Evolutionary conservation across 2,113 vertebrate species (phyloP).

Genomic region (Oncorhynchus clarkii): DNA sequence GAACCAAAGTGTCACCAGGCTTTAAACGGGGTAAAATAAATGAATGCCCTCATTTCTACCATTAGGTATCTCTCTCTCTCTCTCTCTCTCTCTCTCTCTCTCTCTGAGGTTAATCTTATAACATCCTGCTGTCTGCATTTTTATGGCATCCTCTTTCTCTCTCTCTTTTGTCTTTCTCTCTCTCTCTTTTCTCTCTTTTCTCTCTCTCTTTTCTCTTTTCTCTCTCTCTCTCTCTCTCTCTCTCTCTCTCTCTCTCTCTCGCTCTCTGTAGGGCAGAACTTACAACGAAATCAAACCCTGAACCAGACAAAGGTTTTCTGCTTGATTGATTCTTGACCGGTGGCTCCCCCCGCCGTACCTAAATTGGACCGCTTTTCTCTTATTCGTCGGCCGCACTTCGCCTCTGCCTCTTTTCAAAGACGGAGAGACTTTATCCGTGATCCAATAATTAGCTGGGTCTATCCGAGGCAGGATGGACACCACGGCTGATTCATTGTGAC

Average conservation of each 20-base stretch:
- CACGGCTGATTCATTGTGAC: slow-evolving; percentile 75
- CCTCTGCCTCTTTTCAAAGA: slow-evolving; percentile 52
- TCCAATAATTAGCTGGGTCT: slow-evolving; percentile 77
- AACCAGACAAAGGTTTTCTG: slow-evolving; percentile 72
- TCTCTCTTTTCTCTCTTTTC: slow-evolving; percentile 21
- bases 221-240: slow-evolving; percentile 13
- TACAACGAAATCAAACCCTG: slow-evolving; percentile 54
- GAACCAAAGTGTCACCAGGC: neutral
- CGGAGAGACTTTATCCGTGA: slow-evolving; percentile 65
- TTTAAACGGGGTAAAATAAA: neutral
- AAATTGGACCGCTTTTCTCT: slow-evolving; percentile 55
- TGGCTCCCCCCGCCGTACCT: slow-evolving; percentile 54
- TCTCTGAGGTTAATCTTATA: slow-evolving; percentile 30
- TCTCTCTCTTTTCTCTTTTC: slow-evolving; percentile 16
- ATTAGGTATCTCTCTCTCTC: too few species aligned
- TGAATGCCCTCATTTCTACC: neutral
- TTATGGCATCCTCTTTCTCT: slow-evolving; percentile 35
- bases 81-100: neutral
- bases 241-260: slow-evolving; percentile 9
- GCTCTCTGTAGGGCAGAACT: slow-evolving; percentile 43
- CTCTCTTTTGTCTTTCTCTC: neutral
- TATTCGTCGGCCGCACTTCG: neutral
- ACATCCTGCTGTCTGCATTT: slow-evolving; percentile 66
- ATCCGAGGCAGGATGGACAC: slow-evolving; percentile 70
- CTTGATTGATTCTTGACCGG: slow-evolving; percentile 70